phyloP scores from a whole-genome alignment of 2,797 vertebrate species.

The Sphaeramia orbicularis region DNA sequence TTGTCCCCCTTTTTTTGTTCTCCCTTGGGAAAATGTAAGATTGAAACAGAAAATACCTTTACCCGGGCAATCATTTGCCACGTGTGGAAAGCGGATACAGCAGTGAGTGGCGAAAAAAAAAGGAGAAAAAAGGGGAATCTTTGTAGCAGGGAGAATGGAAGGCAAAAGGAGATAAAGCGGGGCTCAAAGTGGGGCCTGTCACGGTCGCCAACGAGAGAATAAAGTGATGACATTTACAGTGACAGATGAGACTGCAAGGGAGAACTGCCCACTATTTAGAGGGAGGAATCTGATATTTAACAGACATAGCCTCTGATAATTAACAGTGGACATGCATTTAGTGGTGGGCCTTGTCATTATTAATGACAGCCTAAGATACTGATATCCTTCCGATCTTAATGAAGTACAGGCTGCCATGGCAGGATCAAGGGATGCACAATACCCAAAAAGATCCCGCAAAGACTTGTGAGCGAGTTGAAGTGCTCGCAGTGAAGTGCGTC shows the following conservation, averaged over 20 bases:
- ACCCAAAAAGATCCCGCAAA: background rate
- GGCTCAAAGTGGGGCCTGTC: slow-evolving; percentile 90
- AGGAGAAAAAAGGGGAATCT: slow-evolving; percentile 79
- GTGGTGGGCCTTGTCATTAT: slow-evolving; percentile 88
- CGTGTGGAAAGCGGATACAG: slow-evolving; percentile 98
- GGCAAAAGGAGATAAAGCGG: slow-evolving; percentile 77
- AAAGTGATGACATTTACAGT: slow-evolving; percentile 97
- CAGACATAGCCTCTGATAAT: slow-evolving; percentile 92
- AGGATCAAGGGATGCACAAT: slow-evolving; percentile 50
- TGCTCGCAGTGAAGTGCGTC: background rate
- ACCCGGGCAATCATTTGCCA: slow-evolving; percentile 96
- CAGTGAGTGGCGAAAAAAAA: slow-evolving; percentile 85
- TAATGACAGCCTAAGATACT: slow-evolving; percentile 85
- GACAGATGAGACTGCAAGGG: slow-evolving; percentile 92
- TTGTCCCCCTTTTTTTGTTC: slow-evolving; percentile 88
- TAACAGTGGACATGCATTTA: slow-evolving; percentile 93
- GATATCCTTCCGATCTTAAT: slow-evolving; percentile 89
- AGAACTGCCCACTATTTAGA: slow-evolving; percentile 90
- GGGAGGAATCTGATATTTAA: slow-evolving; percentile 96
- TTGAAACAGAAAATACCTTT: slow-evolving; percentile 99
- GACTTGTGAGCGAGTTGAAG: slow-evolving; percentile 2
- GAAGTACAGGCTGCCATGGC: slow-evolving; percentile 75
- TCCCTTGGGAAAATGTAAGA: slow-evolving; percentile 98
- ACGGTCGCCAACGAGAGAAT: slow-evolving; percentile 89
- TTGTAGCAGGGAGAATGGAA: slow-evolving; percentile 92